Evolutionary conservation across 2,888 invertebrate genomes (phyloP).

Genomic region (Chrysolina oricalcia): DNA sequence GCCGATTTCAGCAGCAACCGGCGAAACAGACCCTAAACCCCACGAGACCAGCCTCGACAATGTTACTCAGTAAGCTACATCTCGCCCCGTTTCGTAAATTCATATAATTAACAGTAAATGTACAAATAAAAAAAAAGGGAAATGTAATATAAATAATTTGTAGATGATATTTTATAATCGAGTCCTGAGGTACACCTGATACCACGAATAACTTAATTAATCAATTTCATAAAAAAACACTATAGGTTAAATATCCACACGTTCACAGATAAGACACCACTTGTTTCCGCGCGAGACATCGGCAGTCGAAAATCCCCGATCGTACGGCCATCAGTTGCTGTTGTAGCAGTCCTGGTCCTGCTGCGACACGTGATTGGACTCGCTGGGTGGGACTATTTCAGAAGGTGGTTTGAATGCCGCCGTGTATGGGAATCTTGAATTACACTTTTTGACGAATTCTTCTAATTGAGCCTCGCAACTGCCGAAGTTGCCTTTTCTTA

Average conservation of each 20-base stretch:
- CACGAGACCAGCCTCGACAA: slow-evolving; percentile 28
- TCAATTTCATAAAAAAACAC: slow-evolving; percentile 51
- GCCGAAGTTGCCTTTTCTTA: slow-evolving; percentile 88
- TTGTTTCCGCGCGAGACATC: slow-evolving; percentile 47
- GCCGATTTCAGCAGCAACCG: too few species aligned
- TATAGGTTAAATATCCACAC: slow-evolving; percentile 52
- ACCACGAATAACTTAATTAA: slow-evolving; percentile 49
- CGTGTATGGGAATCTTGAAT: slow-evolving; percentile 85
- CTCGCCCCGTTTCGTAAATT: slow-evolving; percentile 36
- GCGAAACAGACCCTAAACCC: background rate
- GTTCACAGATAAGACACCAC: slow-evolving; percentile 57
- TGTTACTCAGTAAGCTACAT: slow-evolving; percentile 32
- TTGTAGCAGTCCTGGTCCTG: slow-evolving; percentile 65
- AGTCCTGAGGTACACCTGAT: slow-evolving; percentile 57
- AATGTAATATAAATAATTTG: slow-evolving; percentile 47
- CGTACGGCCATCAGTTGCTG: slow-evolving; percentile 66
- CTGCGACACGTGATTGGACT: slow-evolving; percentile 62
- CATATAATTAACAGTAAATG: slow-evolving; percentile 53
- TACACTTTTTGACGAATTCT: slow-evolving; percentile 83
- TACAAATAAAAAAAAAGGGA: slow-evolving; percentile 54
- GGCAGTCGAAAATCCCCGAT: slow-evolving; percentile 36
- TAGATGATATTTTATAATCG: slow-evolving; percentile 52
- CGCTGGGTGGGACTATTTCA: slow-evolving; percentile 59
- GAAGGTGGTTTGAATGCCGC: slow-evolving; percentile 78
- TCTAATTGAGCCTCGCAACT: slow-evolving; percentile 80